Percentiles rank a stretch among this genome's conserved stretches.
phyloP scores from a whole-genome alignment of 2,797 vertebrate species.

The Salarias fasciatus region DNA sequence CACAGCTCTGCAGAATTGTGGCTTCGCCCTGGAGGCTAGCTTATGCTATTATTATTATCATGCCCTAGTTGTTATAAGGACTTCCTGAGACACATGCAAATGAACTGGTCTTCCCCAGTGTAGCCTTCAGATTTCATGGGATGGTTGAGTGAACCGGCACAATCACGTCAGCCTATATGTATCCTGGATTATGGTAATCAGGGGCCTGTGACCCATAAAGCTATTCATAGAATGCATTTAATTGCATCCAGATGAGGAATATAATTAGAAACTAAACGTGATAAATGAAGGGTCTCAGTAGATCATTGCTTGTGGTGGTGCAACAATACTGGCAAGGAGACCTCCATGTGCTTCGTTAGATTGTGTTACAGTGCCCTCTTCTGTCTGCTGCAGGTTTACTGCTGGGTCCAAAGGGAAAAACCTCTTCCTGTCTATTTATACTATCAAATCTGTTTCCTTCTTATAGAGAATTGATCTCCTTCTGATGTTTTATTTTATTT shows the following conservation, averaged over 20 bases:
- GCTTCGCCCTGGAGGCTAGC: conserved; percentile 19
- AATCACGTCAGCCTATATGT: conserved; percentile 44
- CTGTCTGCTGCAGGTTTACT: conserved; percentile 42
- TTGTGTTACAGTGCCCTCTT: conserved; percentile 61
- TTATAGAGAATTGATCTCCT: not conserved
- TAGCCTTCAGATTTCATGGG: conserved; percentile 17
- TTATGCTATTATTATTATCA: conserved; percentile 34
- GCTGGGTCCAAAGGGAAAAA: no score
- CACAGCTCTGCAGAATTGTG: conserved; percentile 14
- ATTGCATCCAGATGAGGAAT: conserved; percentile 43
- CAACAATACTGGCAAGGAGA: not conserved
- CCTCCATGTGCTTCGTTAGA: conserved; percentile 4
- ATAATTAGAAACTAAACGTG: conserved; percentile 10
- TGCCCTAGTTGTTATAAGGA: conserved; percentile 62
- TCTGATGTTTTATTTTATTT: not conserved
- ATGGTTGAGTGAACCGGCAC: conserved; percentile 55
- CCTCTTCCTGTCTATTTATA: no score
- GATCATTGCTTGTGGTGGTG: not conserved
- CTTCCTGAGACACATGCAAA: conserved; percentile 46
- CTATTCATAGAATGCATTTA: conserved; percentile 59
- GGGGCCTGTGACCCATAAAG: conserved; percentile 38
- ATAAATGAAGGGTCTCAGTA: conserved; percentile 12
- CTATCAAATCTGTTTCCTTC: not conserved
- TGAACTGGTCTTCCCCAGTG: conserved; percentile 39
- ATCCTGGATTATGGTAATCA: conserved; percentile 52